Evolutionary conservation across 1,140 invertebrate genomes (phyloP).

Genomic region (Bombus impatiens): DNA sequence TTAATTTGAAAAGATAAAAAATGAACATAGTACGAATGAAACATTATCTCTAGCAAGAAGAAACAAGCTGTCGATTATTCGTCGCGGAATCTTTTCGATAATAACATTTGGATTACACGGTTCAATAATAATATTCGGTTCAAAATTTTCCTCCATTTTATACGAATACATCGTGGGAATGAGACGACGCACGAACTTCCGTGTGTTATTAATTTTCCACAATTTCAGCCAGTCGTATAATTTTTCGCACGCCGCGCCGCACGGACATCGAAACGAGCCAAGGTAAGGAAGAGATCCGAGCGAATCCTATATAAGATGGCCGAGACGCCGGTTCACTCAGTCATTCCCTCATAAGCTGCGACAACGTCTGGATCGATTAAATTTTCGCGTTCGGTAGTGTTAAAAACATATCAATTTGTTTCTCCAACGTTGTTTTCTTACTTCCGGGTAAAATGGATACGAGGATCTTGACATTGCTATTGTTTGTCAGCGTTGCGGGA

Average conservation of each 20-base stretch:
- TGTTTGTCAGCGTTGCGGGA: constrained; percentile 56
- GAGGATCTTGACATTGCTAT: constrained; percentile 49
- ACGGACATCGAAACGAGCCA: constrained; percentile 20
- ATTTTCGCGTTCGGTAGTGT: constrained; percentile 44
- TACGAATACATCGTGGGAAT: not conserved
- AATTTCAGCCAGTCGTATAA: not conserved
- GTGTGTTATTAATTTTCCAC: not conserved
- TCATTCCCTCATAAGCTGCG: constrained; percentile 76
- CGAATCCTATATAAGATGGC: constrained; percentile 80
- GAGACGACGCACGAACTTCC: not conserved
- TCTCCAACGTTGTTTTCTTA: not conserved
- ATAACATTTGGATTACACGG: not conserved
- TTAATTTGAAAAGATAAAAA: not conserved
- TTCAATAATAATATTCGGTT: not conserved
- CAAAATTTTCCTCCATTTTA: not conserved
- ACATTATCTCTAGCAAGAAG: not conserved
- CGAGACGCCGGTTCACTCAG: constrained; percentile 68
- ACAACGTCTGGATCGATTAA: constrained; percentile 47
- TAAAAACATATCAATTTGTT: not conserved
- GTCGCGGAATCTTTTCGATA: not conserved
- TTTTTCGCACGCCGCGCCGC: constrained; percentile 20
- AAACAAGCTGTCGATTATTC: too few relatives aligned
- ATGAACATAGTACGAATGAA: not conserved
- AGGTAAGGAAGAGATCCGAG: constrained; percentile 39
- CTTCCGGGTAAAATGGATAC: constrained; percentile 47